These are phyloP conservation scores for Synanthedon andrenaeformis DNA, from an alignment of 2,888 invertebrate species.

Conservation along the genomic window DNA sequence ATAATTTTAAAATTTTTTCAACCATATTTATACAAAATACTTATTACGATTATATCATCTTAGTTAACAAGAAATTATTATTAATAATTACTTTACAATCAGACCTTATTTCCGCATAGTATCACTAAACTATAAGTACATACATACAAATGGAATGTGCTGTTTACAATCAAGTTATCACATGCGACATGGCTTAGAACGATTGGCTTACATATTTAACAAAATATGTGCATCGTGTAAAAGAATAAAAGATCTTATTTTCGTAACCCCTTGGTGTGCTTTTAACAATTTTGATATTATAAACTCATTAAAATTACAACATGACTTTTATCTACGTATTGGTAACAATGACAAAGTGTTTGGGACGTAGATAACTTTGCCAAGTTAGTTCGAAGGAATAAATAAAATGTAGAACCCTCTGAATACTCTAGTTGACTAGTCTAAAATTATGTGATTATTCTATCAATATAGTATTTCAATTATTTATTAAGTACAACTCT, in stretches of 20 bases:
- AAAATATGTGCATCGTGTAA: slow-evolving; percentile 10
- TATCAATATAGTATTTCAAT: background rate
- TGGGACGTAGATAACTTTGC: background rate
- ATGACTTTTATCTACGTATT: slow-evolving; percentile 41
- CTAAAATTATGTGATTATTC: slow-evolving; percentile 26
- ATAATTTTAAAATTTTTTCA: slow-evolving; percentile 65
- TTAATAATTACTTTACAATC: slow-evolving; percentile 63
- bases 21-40: slow-evolving; percentile 68
- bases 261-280: background rate
- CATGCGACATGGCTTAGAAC: slow-evolving; percentile 53
- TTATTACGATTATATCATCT: slow-evolving; percentile 20
- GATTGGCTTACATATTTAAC: background rate
- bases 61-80: slow-evolving; percentile 53
- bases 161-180: slow-evolving; percentile 45
- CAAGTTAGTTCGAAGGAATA: slow-evolving; percentile 33
- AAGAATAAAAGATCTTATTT: too few relatives aligned
- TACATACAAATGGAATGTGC: slow-evolving; percentile 48
- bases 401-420: slow-evolving; percentile 49
- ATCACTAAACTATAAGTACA: slow-evolving; percentile 49
- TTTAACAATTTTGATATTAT: slow-evolving; percentile 8
- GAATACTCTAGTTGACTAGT: slow-evolving; percentile 60
- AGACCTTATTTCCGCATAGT: slow-evolving; percentile 50
- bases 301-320: slow-evolving; percentile 17
- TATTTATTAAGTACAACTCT: background rate
- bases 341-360: slow-evolving; percentile 46